A percentile compares a stretch with the other conserved stretches of the same genome.
phyloP scores from a whole-genome alignment of 2,797 vertebrate genomes.

The Linurgus olivaceus region DNA sequence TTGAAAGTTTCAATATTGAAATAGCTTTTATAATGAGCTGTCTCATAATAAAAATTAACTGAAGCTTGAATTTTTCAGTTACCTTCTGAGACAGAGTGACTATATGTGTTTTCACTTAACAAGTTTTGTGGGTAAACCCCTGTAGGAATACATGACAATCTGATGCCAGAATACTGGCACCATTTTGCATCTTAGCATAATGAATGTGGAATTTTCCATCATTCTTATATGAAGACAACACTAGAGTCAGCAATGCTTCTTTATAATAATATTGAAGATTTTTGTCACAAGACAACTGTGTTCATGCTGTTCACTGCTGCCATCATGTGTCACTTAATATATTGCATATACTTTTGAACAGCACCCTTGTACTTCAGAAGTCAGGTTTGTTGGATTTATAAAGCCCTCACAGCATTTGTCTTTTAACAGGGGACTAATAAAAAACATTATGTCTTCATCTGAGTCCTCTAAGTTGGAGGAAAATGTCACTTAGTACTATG shows the following conservation, averaged over 20 bases:
- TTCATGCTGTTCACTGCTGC: constrained; percentile 40
- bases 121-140: background rate
- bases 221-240: background rate
- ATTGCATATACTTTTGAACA: background rate
- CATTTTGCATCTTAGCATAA: background rate
- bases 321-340: constrained; percentile 39
- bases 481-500: background rate
- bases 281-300: background rate
- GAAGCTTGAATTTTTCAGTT: background rate
- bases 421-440: background rate
- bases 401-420: background rate
- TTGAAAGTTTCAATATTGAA: background rate
- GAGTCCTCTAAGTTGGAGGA: background rate
- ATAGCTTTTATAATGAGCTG: background rate
- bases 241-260: background rate
- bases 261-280: background rate
- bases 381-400: background rate
- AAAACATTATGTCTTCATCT: background rate
- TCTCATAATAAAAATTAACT: background rate
- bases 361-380: background rate
- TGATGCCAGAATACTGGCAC: background rate
- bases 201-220: background rate
- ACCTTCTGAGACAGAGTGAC: background rate
- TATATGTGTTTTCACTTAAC: background rate
- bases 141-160: background rate